A percentile compares a stretch with the other conserved stretches of the same genome.
Conservation (phyloP, 2,113 vertebrate genomes). For the Poeciliopsis occidentalis region DNA sequence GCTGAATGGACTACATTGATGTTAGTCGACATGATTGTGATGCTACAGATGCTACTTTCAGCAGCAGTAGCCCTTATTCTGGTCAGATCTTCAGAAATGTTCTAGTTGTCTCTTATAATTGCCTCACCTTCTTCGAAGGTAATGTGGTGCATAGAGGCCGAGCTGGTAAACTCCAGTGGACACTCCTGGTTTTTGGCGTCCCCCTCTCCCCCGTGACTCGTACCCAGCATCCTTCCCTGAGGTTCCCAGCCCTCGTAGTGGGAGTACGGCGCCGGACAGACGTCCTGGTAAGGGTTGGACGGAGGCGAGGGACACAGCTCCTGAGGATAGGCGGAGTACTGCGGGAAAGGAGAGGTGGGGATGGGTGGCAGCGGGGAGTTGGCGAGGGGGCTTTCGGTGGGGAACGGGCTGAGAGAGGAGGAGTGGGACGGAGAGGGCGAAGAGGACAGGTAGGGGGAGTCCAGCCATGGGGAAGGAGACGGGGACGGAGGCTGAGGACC, state of each 20-base stretch:
- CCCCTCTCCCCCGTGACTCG: slow-evolving; percentile 49
- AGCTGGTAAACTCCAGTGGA: slow-evolving; percentile 73
- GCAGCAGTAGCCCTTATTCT: no score
- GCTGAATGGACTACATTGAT: no score
- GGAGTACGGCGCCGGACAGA: slow-evolving; percentile 68
- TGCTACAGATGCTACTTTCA: no score
- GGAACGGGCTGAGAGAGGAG: slow-evolving; percentile 81
- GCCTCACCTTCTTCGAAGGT: slow-evolving; percentile 83
- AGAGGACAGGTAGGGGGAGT: slow-evolving; percentile 83
- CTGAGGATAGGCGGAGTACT: slow-evolving; percentile 73
- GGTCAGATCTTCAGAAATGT: no score
- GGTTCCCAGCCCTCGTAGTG: slow-evolving; percentile 79
- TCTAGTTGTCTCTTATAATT: no score
- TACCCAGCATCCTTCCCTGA: slow-evolving; percentile 50
- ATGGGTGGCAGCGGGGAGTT: slow-evolving; percentile 79
- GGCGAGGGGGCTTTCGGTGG: slow-evolving; percentile 79
- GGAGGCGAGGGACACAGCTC: slow-evolving; percentile 77
- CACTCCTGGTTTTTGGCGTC: slow-evolving; percentile 75
- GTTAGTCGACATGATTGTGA: no score
- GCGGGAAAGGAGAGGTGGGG: slow-evolving; percentile 71
- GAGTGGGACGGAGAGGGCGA: slow-evolving; percentile 84
- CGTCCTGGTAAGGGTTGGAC: slow-evolving; percentile 71
- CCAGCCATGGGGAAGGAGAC: slow-evolving; percentile 80
- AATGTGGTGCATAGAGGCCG: slow-evolving; percentile 79
- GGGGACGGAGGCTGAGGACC: slow-evolving; percentile 73